Conservation (phyloP, 1,140 invertebrate genomes). For the Leptoteleia sp. region DNA sequence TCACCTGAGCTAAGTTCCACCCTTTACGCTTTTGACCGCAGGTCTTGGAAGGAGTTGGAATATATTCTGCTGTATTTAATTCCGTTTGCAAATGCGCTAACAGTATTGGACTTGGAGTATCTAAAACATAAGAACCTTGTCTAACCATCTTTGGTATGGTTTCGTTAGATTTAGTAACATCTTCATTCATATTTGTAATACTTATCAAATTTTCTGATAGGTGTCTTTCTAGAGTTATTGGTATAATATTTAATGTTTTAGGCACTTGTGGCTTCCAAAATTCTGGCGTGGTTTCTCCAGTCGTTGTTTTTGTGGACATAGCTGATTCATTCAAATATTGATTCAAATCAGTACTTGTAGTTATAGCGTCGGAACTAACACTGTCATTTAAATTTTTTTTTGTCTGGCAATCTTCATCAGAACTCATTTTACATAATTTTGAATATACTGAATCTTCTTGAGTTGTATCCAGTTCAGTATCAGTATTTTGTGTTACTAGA, state of each 20-base stretch:
- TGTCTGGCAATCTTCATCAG: constrained; percentile 50
- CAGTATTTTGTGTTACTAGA: not conserved
- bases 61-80: constrained; percentile 74
- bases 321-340: constrained; percentile 67
- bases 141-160: constrained; percentile 80
- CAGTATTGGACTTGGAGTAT: constrained; percentile 84
- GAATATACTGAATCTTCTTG: constrained; percentile 18
- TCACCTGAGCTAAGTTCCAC: constrained; percentile 79
- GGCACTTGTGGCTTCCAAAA: constrained; percentile 77
- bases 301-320: constrained; percentile 59
- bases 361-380: constrained; percentile 65
- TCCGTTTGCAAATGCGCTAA: constrained; percentile 83
- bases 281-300: constrained; percentile 69
- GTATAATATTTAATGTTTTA: constrained; percentile 76
- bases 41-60: constrained; percentile 80
- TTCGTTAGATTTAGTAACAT: constrained; percentile 26
- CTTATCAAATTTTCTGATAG: constrained; percentile 6
- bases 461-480: constrained; percentile 30
- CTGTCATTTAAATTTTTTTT: constrained; percentile 51
- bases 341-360: constrained; percentile 68
- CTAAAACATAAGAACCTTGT: constrained; percentile 84
- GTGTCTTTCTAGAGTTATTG: constrained; percentile 70
- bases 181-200: constrained; percentile 30
- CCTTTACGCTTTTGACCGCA: constrained; percentile 79
- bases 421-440: constrained; percentile 46